These are phyloP conservation scores for Stigmatopora argus DNA, from an alignment of 2,113 vertebrate genomes.

Conservation along the genomic window DNA sequence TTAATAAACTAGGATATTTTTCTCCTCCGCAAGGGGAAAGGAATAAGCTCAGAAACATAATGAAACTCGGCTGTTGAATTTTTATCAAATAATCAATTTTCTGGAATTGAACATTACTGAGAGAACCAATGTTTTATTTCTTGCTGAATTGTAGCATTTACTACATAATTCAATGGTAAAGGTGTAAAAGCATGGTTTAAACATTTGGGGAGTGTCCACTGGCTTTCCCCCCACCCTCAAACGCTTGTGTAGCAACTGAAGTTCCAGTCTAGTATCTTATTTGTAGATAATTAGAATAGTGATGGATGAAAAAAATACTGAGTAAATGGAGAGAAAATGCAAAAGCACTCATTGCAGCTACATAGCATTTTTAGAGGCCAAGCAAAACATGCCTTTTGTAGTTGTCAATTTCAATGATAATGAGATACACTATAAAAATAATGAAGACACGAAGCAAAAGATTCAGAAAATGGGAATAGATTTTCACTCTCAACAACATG, in stretches of 20 bases:
- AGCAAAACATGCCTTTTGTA: neutral
- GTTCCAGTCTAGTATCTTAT: constrained; percentile 7
- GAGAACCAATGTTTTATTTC: constrained; percentile 24
- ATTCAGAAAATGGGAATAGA: neutral
- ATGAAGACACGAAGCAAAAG: neutral
- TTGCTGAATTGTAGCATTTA: constrained; percentile 36
- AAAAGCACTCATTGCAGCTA: neutral
- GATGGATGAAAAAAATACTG: neutral
- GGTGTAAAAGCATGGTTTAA: constrained; percentile 29
- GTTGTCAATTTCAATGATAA: neutral
- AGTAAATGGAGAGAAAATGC: no score
- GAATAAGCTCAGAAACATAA: constrained; percentile 62
- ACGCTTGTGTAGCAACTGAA: constrained; percentile 24
- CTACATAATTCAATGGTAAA: constrained; percentile 12
- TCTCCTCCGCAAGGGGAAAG: constrained; percentile 54
- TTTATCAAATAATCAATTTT: constrained; percentile 69
- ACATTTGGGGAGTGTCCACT: constrained; percentile 31
- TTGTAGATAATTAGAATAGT: neutral
- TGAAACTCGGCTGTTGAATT: constrained; percentile 67
- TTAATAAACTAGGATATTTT: constrained; percentile 72
- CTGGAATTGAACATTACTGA: constrained; percentile 56
- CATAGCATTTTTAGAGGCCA: neutral
- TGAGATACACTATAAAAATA: neutral
- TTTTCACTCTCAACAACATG: no score
- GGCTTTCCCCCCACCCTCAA: constrained; percentile 1